phyloP scores from a whole-genome alignment of 2,113 vertebrate genomes.

The Epinephelus cyanopodus region DNA sequence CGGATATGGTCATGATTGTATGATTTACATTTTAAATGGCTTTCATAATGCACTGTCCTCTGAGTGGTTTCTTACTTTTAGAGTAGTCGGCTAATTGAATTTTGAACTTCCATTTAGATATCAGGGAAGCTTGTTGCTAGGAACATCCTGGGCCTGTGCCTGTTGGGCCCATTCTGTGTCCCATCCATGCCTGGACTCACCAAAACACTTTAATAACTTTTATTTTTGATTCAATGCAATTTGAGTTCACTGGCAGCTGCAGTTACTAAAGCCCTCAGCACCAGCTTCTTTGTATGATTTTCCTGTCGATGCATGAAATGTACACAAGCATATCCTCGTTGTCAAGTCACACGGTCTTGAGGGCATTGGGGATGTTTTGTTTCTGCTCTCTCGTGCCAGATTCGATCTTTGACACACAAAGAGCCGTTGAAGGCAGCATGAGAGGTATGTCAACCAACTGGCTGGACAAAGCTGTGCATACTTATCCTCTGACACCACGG shows the following conservation, averaged over 20 bases:
- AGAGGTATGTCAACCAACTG: slow-evolving; percentile 59
- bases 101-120: no score
- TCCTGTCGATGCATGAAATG: no score
- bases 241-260: not conserved
- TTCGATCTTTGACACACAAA: slow-evolving; percentile 20
- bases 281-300: no score
- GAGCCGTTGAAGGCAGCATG: slow-evolving; percentile 15
- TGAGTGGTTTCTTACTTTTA: no score
- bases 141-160: no score
- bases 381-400: not conserved
- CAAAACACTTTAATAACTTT: not conserved
- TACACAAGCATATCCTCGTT: no score
- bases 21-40: no score
- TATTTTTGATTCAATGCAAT: not conserved
- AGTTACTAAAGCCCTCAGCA: not conserved
- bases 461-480: slow-evolving; percentile 17
- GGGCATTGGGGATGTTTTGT: not conserved
- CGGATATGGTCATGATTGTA: no score
- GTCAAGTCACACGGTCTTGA: not conserved
- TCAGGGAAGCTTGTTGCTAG: no score
- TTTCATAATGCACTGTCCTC: no score
- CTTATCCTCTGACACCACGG: slow-evolving; percentile 2
- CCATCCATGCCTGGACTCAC: not conserved
- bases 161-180: no score
- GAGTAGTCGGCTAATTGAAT: no score